phyloP scores from a whole-genome alignment of 2,113 vertebrate species.

The Telmatochromis sp. region DNA sequence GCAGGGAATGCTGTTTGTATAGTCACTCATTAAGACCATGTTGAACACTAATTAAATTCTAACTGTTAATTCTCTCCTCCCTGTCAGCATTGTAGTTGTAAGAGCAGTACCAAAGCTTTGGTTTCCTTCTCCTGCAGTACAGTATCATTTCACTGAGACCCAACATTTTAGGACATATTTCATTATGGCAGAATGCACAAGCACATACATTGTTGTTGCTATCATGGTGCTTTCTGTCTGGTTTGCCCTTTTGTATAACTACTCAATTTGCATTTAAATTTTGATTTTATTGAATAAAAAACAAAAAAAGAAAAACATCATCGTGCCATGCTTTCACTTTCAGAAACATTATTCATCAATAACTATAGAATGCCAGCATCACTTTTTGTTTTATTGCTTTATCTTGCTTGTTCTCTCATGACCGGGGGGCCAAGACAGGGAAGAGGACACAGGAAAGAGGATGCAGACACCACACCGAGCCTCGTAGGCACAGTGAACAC shows the following conservation, averaged over 20 bases:
- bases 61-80: background rate
- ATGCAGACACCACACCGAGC: background rate
- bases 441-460: background rate
- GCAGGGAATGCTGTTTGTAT: background rate
- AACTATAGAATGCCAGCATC: background rate
- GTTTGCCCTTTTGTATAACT: background rate
- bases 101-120: background rate
- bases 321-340: background rate
- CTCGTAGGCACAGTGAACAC: background rate
- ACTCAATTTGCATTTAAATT: background rate
- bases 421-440: background rate
- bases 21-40: background rate
- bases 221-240: background rate
- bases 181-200: background rate
- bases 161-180: background rate
- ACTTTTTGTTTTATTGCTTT: background rate
- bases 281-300: background rate
- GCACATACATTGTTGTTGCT: background rate
- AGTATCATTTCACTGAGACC: background rate
- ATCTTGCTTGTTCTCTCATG: background rate
- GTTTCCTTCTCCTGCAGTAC: background rate
- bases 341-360: background rate
- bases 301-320: background rate
- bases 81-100: background rate
- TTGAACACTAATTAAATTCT: background rate